Evolutionary conservation across 2,888 invertebrate genomes (phyloP).

Genomic region (Andrena fulva): DNA sequence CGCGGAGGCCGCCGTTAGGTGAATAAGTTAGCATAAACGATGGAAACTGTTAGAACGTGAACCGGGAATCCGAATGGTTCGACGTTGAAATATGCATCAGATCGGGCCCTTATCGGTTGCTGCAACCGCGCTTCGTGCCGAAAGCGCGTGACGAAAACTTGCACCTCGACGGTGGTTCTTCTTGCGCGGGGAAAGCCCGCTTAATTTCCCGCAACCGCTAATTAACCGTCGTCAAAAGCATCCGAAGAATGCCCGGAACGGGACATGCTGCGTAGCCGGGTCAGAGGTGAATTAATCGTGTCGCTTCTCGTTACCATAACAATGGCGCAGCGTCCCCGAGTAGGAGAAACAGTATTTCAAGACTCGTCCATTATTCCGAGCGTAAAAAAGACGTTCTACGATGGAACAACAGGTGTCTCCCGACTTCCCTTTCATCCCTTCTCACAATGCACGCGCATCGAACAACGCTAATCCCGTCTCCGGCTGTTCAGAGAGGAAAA

Average conservation of each 20-base stretch:
- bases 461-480: conserved; percentile 53
- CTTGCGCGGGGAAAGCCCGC: not conserved
- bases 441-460: conserved; percentile 36
- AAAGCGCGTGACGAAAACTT: conserved; percentile 49
- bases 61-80: conserved; percentile 40
- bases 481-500: conserved; percentile 42
- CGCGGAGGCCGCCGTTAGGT: conserved; percentile 33
- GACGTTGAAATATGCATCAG: conserved; percentile 60
- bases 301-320: not conserved
- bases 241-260: not conserved
- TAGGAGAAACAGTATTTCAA: conserved; percentile 16
- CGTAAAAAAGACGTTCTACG: conserved; percentile 30
- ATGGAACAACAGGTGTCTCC: conserved; percentile 54
- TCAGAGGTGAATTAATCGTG: not conserved
- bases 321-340: not conserved
- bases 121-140: conserved; percentile 51
- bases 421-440: not conserved
- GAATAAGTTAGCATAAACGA: conserved; percentile 55
- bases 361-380: not conserved
- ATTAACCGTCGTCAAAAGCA: not conserved
- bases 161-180: not conserved
- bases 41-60: conserved; percentile 55
- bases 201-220: not conserved
- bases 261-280: not conserved
- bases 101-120: conserved; percentile 46